Conservation (phyloP, 2,113 vertebrate species). For the Calonectris borealis region DNA sequence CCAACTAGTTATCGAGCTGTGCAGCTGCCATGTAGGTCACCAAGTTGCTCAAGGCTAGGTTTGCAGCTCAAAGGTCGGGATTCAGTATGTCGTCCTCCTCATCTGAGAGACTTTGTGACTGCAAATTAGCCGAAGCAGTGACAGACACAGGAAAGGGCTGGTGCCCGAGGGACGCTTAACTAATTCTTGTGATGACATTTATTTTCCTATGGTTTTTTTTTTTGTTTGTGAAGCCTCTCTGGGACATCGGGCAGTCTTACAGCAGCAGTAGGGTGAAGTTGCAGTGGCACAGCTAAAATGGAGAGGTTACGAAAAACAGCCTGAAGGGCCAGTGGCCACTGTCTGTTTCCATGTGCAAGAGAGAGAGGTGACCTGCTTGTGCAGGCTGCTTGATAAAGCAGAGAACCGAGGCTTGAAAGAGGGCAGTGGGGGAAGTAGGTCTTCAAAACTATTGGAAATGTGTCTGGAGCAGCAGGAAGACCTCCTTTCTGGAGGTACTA, state of each 20-base stretch:
- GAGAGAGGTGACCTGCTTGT: constrained; percentile 24
- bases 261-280: background rate
- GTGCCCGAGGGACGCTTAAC: background rate
- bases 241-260: background rate
- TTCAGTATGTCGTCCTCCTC: background rate
- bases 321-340: background rate
- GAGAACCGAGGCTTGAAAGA: background rate
- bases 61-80: constrained; percentile 6
- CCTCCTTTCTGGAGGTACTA: background rate
- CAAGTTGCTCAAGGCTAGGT: constrained; percentile 34
- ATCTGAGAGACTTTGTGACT: background rate
- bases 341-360: background rate
- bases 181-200: background rate
- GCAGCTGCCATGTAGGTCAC: constrained; percentile 47
- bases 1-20: background rate
- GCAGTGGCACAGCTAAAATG: background rate
- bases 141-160: background rate
- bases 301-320: background rate
- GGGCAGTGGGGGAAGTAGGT: background rate
- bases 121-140: background rate
- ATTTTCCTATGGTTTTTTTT: background rate
- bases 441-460: background rate
- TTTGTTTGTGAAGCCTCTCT: background rate
- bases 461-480: background rate
- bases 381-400: background rate